A percentile compares a stretch with the other conserved stretches of the same genome.
These are phyloP conservation scores for Elysia chlorotica DNA, from an alignment of 1,140 invertebrate species.

Conservation along the genomic window DNA sequence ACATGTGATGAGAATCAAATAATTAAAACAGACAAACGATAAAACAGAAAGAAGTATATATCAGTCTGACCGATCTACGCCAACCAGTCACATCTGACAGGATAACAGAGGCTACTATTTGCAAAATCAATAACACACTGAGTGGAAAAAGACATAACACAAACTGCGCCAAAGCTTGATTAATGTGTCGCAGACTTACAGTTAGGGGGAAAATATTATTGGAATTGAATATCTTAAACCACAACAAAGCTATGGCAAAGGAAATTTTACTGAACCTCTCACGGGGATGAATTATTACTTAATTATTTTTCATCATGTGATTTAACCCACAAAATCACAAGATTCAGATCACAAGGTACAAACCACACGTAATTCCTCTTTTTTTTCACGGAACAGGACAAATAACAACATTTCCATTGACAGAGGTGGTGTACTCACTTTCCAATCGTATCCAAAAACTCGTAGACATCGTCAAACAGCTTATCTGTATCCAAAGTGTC, in stretches of 20 bases:
- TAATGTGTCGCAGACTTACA: too few relatives aligned
- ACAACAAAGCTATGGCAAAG: neutral
- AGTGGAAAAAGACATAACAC: too few relatives aligned
- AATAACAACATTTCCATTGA: neutral
- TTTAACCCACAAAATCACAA: neutral
- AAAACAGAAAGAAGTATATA: too few relatives aligned
- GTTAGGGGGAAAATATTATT: too few relatives aligned
- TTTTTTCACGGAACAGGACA: neutral
- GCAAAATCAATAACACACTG: too few relatives aligned
- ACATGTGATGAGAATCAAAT: too few relatives aligned
- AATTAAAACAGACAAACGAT: too few relatives aligned
- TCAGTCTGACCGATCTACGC: too few relatives aligned
- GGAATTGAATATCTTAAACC: too few relatives aligned
- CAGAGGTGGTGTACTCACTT: neutral
- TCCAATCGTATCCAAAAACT: slow-evolving; percentile 14
- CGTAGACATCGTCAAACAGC: slow-evolving; percentile 15
- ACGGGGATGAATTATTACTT: neutral
- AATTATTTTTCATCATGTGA: neutral
- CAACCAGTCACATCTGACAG: too few relatives aligned
- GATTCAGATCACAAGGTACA: neutral
- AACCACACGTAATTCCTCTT: neutral
- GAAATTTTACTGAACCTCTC: neutral
- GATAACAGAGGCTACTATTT: too few relatives aligned
- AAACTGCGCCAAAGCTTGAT: too few relatives aligned
- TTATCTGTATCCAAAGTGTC: neutral